A percentile compares a stretch with the other conserved stretches of the same genome.
phyloP scores from a whole-genome alignment of 2,113 vertebrate genomes.

The Sapajus apella region DNA sequence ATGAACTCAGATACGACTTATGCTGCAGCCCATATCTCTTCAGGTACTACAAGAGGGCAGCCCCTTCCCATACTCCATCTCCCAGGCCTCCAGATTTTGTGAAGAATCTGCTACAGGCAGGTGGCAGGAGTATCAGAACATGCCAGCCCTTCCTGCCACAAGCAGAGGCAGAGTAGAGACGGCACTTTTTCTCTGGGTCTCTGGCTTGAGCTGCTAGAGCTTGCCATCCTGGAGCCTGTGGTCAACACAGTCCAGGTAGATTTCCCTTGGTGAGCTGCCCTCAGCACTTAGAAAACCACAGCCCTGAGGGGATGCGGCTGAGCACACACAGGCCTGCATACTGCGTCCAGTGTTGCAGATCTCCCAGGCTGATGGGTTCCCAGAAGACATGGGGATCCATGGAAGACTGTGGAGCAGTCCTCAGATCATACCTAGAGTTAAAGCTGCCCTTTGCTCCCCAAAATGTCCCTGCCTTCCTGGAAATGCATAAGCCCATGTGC shows the following conservation, averaged over 20 bases:
- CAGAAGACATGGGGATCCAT: not conserved
- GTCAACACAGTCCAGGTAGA: not conserved
- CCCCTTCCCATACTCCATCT: not conserved
- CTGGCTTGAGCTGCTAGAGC: not conserved
- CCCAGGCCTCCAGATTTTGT: not conserved
- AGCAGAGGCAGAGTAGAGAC: not conserved
- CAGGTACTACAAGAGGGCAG: not conserved
- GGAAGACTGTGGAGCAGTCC: not conserved
- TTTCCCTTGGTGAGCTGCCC: not conserved
- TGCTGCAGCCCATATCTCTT: not conserved
- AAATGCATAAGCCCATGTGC: not conserved
- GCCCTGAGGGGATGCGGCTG: not conserved
- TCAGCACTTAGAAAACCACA: not conserved
- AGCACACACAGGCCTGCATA: not conserved
- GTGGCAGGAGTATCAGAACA: no score
- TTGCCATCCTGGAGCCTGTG: not conserved
- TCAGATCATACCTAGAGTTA: not conserved
- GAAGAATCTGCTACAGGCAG: not conserved
- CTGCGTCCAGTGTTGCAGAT: accelerated
- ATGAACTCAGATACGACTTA: not conserved
- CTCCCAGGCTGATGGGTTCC: not conserved
- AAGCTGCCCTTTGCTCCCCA: not conserved
- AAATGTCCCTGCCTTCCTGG: not conserved
- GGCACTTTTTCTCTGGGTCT: not conserved
- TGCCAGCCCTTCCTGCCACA: not conserved